Conservation (phyloP, 2,113 vertebrate genomes). For the Marmota monax region DNA sequence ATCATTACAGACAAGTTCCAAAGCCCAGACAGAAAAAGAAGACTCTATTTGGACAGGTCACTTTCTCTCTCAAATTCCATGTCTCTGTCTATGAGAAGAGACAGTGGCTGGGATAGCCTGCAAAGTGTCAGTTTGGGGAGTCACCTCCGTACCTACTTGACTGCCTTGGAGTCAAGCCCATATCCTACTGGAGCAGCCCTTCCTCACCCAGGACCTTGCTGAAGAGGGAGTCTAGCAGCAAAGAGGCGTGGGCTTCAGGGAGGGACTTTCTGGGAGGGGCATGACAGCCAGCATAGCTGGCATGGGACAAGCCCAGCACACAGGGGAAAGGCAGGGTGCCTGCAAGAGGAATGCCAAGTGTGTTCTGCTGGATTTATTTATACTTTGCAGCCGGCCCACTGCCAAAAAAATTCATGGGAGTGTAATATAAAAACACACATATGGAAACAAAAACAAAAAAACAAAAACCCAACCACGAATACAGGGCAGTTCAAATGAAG, state of each 20-base stretch:
- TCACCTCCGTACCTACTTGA: not conserved
- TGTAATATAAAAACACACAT: not conserved
- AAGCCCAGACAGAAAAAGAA: not conserved
- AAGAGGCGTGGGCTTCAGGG: not conserved
- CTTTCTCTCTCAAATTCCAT: not conserved
- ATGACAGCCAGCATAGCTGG: not conserved
- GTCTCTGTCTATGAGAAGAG: not conserved
- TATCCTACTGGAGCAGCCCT: not conserved
- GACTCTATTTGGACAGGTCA: not conserved
- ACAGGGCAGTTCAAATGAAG: not conserved
- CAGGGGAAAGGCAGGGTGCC: not conserved
- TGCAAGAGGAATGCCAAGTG: not conserved
- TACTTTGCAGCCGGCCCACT: not conserved
- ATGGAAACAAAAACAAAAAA: not conserved
- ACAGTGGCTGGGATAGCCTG: not conserved
- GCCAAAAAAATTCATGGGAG: not conserved
- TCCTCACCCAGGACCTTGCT: not conserved
- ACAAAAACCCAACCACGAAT: not conserved
- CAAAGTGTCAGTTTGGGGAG: not conserved
- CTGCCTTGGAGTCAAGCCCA: not conserved
- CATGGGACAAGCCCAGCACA: not conserved
- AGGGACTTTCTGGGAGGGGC: not conserved
- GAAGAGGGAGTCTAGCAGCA: not conserved
- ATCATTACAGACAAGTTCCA: not conserved
- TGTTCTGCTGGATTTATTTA: slow-evolving; percentile 27